These are phyloP conservation scores for Podarcis cretensis DNA, from an alignment of 2,113 vertebrate species.

Conservation along the genomic window DNA sequence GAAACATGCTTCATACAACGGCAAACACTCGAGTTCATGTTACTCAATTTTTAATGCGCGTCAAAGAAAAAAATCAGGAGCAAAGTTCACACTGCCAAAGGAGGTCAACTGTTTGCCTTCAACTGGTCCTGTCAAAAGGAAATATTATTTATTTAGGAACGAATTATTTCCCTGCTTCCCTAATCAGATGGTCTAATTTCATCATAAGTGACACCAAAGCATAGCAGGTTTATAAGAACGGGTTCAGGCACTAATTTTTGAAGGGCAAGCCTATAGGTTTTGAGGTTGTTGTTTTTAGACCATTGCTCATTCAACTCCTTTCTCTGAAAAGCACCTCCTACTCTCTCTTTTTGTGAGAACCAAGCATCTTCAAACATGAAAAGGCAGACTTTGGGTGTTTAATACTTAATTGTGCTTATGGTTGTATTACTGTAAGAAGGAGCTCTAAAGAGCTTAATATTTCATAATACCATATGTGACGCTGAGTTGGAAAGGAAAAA, in stretches of 20 bases:
- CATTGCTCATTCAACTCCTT: background rate
- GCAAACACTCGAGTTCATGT: background rate
- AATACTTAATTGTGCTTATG: constrained; percentile 13
- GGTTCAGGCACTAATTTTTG: background rate
- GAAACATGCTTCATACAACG: too few relatives aligned
- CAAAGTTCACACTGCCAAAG: background rate
- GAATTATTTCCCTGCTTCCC: background rate
- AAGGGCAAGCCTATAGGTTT: background rate
- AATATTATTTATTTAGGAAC: background rate
- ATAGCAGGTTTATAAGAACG: background rate
- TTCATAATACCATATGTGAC: constrained; percentile 16
- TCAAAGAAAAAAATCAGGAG: background rate
- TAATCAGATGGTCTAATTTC: background rate
- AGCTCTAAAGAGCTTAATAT: constrained; percentile 21
- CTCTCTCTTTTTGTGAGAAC: background rate
- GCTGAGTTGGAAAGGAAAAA: background rate
- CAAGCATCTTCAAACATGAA: background rate
- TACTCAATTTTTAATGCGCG: background rate
- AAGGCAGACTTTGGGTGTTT: background rate
- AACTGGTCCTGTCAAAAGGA: background rate
- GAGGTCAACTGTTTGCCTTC: background rate
- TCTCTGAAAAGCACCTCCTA: background rate
- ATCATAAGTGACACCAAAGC: background rate
- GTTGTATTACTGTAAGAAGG: background rate
- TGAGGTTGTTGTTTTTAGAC: background rate